These are phyloP conservation scores for Ostrea denselamellosa DNA, from an alignment of 1,140 invertebrate genomes.

Conservation along the genomic window DNA sequence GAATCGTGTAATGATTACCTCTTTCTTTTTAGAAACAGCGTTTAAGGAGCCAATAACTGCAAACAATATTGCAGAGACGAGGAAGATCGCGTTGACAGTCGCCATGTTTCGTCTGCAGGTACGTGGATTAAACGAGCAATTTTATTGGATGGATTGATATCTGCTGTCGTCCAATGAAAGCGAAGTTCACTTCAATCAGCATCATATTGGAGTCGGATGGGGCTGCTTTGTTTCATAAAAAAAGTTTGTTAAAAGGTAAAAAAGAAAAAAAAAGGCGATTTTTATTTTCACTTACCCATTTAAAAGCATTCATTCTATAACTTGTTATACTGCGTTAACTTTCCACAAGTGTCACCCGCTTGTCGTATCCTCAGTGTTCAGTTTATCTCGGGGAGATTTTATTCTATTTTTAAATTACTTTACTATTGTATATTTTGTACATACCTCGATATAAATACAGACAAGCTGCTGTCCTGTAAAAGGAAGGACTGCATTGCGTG, in stretches of 20 bases:
- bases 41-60: slow-evolving; percentile 27
- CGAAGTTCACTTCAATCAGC: not conserved
- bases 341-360: not conserved
- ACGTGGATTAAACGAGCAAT: slow-evolving; percentile 54
- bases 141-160: slow-evolving; percentile 45
- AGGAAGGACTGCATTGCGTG: no score
- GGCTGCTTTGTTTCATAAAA: not conserved
- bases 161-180: slow-evolving; percentile 19
- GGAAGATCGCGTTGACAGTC: slow-evolving; percentile 15
- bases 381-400: no score
- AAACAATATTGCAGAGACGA: slow-evolving; percentile 47
- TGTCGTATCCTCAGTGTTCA: not conserved
- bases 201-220: slow-evolving; percentile 31
- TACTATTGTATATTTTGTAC: no score
- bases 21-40: slow-evolving; percentile 59
- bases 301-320: not conserved
- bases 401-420: no score
- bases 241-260: not conserved
- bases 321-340: not conserved
- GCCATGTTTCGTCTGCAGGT: slow-evolving; percentile 59
- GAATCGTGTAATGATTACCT: slow-evolving; percentile 43
- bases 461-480: no score
- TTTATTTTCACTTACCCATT: not conserved
- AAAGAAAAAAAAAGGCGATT: not conserved
- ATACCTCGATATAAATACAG: no score